These are phyloP conservation scores for Hirtodrosophila alboralis DNA, from an alignment of 2,888 invertebrate species.

Conservation along the genomic window DNA sequence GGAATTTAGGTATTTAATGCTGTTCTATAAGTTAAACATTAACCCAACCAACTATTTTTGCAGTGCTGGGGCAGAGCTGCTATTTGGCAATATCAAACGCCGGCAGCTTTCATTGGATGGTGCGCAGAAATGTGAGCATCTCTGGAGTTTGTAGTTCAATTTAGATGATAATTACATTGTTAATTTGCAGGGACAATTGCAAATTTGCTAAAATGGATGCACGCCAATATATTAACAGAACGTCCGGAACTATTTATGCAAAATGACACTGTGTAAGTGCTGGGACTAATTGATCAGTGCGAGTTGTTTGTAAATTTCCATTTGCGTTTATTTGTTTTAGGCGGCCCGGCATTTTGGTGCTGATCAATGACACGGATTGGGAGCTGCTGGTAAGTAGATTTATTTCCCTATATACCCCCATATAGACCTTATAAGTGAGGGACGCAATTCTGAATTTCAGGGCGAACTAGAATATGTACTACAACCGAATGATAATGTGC, in stretches of 20 bases:
- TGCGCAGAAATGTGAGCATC: slow-evolving; percentile 83
- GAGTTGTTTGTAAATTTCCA: neutral
- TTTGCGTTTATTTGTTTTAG: slow-evolving; percentile 51
- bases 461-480: slow-evolving; percentile 90
- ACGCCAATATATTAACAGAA: slow-evolving; percentile 92
- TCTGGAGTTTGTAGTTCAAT: slow-evolving; percentile 66
- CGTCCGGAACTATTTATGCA: slow-evolving; percentile 89
- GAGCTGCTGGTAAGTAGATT: slow-evolving; percentile 88
- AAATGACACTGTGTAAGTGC: slow-evolving; percentile 84
- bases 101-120: slow-evolving; percentile 88
- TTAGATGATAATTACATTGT: too few relatives aligned
- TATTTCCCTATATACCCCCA: too few relatives aligned
- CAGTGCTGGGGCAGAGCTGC: slow-evolving; percentile 95
- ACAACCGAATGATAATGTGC: slow-evolving; percentile 88
- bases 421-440: slow-evolving; percentile 61
- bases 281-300: neutral
- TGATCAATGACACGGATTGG: slow-evolving; percentile 98
- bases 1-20: slow-evolving; percentile 75
- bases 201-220: slow-evolving; percentile 92
- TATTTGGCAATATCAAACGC: slow-evolving; percentile 92
- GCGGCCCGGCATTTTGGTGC: slow-evolving; percentile 95
- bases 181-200: slow-evolving; percentile 87
- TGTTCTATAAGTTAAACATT: fast-evolving
- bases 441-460: slow-evolving; percentile 52
- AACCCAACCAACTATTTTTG: neutral